A percentile compares a stretch with the other conserved stretches of the same genome.
phyloP scores from a whole-genome alignment of 2,888 invertebrate genomes.

The Nephrocerus scutellatus region DNA sequence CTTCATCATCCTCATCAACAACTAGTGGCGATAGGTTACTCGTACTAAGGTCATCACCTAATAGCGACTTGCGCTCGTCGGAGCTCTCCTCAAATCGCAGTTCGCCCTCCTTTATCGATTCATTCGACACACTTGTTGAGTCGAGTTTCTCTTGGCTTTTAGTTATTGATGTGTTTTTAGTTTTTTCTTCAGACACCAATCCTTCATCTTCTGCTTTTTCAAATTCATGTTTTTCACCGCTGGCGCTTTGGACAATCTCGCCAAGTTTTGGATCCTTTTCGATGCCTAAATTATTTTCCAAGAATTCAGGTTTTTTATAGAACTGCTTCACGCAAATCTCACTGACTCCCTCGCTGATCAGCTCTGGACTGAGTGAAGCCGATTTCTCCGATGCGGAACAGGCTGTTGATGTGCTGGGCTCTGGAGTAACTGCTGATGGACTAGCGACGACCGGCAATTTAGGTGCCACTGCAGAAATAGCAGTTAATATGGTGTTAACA shows the following conservation, averaged over 20 bases:
- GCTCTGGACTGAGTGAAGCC: conserved; percentile 42
- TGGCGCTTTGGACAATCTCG: conserved; percentile 43
- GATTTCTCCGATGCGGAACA: conserved; percentile 30
- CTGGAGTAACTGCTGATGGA: too few species aligned
- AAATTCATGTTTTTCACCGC: conserved; percentile 22
- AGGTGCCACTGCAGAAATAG: conserved; percentile 4
- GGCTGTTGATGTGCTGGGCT: conserved; percentile 10
- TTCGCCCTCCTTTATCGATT: conserved; percentile 32
- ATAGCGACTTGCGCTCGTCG: conserved; percentile 22
- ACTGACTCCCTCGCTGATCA: conserved; percentile 44
- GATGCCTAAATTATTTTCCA: conserved; percentile 47
- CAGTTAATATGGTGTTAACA: conserved; percentile 13
- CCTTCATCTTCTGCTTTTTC: conserved; percentile 9
- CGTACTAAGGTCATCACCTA: conserved; percentile 27
- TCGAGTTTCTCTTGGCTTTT: too few species aligned
- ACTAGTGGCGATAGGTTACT: conserved; percentile 26
- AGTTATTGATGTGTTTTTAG: too few species aligned
- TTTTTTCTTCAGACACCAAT: conserved; percentile 14
- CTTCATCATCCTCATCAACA: conserved; percentile 27
- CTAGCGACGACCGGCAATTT: too few species aligned
- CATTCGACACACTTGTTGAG: conserved; percentile 20
- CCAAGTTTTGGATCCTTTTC: conserved; percentile 48
- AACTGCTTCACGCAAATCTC: conserved; percentile 47
- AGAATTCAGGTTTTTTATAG: conserved; percentile 46
- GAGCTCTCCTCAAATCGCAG: conserved; percentile 33